A percentile compares a stretch with the other conserved stretches of the same genome.
These are phyloP conservation scores for Stichopus chloronotus DNA, from an alignment of 35 echinoderm and acorn worm genomes.

Conservation along the genomic window DNA sequence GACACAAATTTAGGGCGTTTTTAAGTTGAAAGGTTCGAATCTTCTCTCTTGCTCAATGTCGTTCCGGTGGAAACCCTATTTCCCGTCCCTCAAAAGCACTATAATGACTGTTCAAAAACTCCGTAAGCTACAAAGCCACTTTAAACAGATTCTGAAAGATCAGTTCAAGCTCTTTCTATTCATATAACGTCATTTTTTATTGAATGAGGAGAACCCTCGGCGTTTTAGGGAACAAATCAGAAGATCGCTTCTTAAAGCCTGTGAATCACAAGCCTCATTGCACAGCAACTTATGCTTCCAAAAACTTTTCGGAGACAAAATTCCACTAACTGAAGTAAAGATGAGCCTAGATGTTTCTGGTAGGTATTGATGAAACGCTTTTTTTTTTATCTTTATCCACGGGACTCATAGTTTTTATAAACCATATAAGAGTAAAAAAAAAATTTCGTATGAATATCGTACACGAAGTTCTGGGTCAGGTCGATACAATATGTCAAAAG, in stretches of 20 bases:
- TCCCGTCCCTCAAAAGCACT: not conserved
- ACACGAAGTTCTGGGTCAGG: no score
- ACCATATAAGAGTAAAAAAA: not conserved
- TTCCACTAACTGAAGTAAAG: not conserved
- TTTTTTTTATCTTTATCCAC: not conserved
- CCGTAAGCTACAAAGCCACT: not conserved
- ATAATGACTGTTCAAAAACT: not conserved
- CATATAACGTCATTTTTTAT: not conserved
- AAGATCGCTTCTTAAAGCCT: not conserved
- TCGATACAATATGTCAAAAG: no score
- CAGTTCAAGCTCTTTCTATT: not conserved
- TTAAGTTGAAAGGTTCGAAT: not conserved
- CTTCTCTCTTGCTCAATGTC: not conserved
- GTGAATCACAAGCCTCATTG: not conserved
- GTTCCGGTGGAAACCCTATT: not conserved
- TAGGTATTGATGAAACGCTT: not conserved
- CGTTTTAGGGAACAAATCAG: not conserved
- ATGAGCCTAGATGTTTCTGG: not conserved
- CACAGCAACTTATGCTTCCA: not conserved
- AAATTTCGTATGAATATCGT: not conserved
- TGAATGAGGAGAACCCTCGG: not conserved
- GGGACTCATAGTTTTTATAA: not conserved
- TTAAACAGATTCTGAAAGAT: not conserved
- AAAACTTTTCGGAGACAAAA: not conserved
- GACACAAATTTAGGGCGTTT: no score